Evolutionary conservation across 2,888 invertebrate genomes (phyloP).

Genomic region (Gari tellinella): DNA sequence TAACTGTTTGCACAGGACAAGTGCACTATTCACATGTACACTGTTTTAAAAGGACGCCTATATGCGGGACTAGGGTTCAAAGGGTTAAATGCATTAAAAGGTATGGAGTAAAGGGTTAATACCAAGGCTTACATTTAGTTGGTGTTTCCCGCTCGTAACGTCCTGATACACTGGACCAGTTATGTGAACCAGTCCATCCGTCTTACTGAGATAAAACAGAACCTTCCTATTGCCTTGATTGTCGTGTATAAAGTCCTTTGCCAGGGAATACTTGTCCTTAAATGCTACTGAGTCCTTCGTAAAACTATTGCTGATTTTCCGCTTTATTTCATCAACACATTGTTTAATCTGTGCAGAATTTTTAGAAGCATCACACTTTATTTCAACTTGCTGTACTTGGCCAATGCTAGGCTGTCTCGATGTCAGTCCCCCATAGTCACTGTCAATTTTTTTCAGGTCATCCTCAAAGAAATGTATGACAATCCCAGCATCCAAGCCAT

Average conservation of each 20-base stretch:
- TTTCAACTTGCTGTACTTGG: conserved; percentile 8
- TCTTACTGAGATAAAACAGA: neutral
- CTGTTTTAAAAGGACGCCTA: no score
- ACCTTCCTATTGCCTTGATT: neutral
- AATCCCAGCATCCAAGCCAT: conserved; percentile 27
- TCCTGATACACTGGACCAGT: conserved; percentile 7
- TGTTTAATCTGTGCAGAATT: neutral
- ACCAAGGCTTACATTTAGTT: conserved; percentile 32
- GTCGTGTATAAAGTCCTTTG: conserved; percentile 1
- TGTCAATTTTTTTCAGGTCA: conserved; percentile 10
- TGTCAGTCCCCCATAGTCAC: neutral
- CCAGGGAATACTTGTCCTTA: neutral
- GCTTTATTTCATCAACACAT: neutral
- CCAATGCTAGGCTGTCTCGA: conserved; percentile 14
- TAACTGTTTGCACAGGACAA: no score
- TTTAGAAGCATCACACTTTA: conserved; percentile 14
- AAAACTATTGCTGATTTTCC: neutral
- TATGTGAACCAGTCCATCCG: neutral
- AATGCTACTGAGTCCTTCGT: neutral
- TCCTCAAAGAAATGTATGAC: conserved; percentile 22
- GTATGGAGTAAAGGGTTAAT: no score
- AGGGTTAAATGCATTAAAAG: no score
- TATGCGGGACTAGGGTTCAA: no score
- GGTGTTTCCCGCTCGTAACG: conserved; percentile 8
- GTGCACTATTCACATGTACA: no score